These are phyloP conservation scores for Pelmatolapia mariae DNA, from an alignment of 2,113 vertebrate genomes.

Conservation along the genomic window DNA sequence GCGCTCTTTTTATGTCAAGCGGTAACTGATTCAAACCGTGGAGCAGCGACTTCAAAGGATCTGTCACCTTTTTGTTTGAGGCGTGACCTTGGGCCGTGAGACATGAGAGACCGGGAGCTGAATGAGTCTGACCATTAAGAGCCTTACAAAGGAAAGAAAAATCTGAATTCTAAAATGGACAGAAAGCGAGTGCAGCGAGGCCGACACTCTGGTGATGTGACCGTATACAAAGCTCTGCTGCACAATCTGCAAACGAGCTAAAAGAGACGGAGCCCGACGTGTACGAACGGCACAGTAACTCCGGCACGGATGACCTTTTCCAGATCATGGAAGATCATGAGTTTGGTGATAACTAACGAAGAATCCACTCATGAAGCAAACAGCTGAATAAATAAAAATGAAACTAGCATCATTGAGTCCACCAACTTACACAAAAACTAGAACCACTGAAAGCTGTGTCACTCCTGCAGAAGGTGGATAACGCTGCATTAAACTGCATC, in stretches of 20 bases:
- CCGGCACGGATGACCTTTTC: accelerated
- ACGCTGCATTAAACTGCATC: background rate
- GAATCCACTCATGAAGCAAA: background rate
- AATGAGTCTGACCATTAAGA: background rate
- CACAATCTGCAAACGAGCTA: background rate
- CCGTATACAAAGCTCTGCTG: background rate
- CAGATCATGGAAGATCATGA: background rate
- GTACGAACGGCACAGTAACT: background rate
- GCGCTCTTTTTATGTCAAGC: background rate
- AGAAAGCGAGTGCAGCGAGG: background rate
- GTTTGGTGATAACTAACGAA: background rate
- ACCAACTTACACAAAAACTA: background rate
- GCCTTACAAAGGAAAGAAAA: background rate
- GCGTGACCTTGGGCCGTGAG: background rate
- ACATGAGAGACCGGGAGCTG: background rate
- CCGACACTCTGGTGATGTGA: background rate
- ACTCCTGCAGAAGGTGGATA: background rate
- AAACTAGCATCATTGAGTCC: background rate
- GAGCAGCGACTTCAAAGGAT: background rate
- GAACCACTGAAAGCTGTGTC: background rate
- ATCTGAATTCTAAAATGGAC: background rate
- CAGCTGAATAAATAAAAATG: background rate
- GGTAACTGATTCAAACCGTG: background rate
- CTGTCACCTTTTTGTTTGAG: background rate
- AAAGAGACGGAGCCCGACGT: background rate